Conservation (phyloP, 2,888 invertebrate genomes). For the Tyria jacobaeae region DNA sequence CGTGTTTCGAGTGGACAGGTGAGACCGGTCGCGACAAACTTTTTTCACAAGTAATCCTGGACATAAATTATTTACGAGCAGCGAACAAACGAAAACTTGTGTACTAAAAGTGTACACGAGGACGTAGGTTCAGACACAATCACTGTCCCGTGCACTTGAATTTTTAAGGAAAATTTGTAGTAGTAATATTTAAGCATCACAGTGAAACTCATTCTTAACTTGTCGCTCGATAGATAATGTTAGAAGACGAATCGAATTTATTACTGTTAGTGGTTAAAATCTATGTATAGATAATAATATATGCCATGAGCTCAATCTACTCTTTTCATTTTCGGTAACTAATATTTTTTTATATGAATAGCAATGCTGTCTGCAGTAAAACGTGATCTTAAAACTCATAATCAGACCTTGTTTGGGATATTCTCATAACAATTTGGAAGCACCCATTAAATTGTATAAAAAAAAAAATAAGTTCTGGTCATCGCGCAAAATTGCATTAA, state of each 20-base stretch:
- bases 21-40: constrained; percentile 54
- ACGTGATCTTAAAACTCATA: too few relatives aligned
- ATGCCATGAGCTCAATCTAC: too few relatives aligned
- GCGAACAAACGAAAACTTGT: constrained; percentile 37
- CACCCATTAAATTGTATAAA: too few relatives aligned
- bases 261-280: too few relatives aligned
- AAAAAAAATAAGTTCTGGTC: too few relatives aligned
- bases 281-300: too few relatives aligned
- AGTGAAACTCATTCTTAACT: neutral
- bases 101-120: constrained; percentile 23
- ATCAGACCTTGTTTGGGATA: too few relatives aligned
- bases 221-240: neutral
- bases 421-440: too few relatives aligned
- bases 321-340: too few relatives aligned
- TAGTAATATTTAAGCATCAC: neutral
- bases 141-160: constrained; percentile 31
- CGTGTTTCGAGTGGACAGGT: constrained; percentile 64
- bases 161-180: constrained; percentile 40
- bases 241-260: neutral
- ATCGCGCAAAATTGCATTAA: too few relatives aligned
- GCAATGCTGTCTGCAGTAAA: too few relatives aligned
- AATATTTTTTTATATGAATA: too few relatives aligned
- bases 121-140: constrained; percentile 16
- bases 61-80: constrained; percentile 63
- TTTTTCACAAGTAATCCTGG: constrained; percentile 57